Percentiles rank a stretch among this genome's conserved stretches.
These are phyloP conservation scores for Podarcis muralis DNA, from an alignment of 2,113 vertebrate species.

Conservation along the genomic window DNA sequence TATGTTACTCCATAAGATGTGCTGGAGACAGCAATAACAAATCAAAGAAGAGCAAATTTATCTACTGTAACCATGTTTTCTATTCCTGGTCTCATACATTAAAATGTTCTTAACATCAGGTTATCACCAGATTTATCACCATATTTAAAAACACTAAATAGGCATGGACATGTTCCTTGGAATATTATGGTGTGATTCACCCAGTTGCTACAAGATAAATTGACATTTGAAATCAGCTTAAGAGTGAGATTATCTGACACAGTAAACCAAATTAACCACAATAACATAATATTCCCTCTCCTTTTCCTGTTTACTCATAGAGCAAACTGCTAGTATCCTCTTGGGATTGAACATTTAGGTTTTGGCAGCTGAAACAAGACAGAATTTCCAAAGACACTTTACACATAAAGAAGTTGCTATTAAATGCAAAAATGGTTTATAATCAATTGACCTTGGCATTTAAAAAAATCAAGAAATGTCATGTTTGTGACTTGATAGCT, in stretches of 20 bases:
- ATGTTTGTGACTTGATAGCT: constrained; percentile 61
- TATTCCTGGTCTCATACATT: background rate
- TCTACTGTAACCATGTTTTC: background rate
- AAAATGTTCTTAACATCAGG: background rate
- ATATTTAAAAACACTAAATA: background rate
- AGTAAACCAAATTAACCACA: background rate
- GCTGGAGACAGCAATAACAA: background rate
- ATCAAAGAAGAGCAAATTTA: background rate
- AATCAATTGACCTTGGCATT: constrained; percentile 65
- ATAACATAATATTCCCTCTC: background rate
- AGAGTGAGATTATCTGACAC: background rate
- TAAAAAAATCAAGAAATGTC: constrained; percentile 55
- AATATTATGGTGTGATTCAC: background rate
- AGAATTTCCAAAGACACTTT: background rate
- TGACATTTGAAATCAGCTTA: background rate
- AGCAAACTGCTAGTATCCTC: background rate
- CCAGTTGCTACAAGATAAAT: background rate
- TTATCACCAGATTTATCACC: background rate
- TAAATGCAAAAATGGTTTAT: constrained; percentile 32
- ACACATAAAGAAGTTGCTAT: background rate
- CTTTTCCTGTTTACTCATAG: background rate
- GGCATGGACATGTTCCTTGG: background rate
- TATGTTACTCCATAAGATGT: background rate
- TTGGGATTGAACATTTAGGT: background rate
- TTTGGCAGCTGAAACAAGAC: background rate